phyloP scores from a whole-genome alignment of 2,797 vertebrate genomes.

The Sebastes diaconus region DNA sequence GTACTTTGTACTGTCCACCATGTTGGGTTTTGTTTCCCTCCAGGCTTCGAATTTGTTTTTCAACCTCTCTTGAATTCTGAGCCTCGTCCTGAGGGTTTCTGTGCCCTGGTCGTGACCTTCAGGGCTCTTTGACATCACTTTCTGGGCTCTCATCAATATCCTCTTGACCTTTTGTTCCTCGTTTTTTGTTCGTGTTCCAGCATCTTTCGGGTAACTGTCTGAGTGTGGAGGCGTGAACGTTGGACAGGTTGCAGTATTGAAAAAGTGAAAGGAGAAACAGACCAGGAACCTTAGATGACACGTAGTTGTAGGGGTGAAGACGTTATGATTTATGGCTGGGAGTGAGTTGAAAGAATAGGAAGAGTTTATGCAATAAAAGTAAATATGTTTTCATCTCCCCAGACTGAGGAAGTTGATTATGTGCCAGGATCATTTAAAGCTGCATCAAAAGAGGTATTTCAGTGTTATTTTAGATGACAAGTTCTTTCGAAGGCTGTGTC shows the following conservation, averaged over 20 bases:
- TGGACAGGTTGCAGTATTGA: not conserved
- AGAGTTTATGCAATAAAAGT: not conserved
- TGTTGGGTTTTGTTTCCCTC: constrained; percentile 19
- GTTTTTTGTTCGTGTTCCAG: not conserved
- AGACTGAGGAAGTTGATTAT: not conserved
- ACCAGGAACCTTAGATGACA: not conserved
- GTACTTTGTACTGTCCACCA: not conserved
- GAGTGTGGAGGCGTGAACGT: constrained; percentile 9
- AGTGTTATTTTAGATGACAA: not conserved
- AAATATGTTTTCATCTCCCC: not conserved
- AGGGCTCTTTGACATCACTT: constrained; percentile 28
- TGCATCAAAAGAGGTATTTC: not conserved
- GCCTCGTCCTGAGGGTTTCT: constrained; percentile 34
- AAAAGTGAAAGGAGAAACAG: constrained; percentile 1
- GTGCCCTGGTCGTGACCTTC: constrained; percentile 37
- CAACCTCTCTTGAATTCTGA: constrained; percentile 11
- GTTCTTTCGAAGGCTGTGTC: not conserved
- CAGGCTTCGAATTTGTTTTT: constrained; percentile 40
- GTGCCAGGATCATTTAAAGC: not conserved
- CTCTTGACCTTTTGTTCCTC: constrained; percentile 36
- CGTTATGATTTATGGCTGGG: not conserved
- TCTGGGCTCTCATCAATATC: constrained; percentile 29
- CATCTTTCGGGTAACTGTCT: constrained; percentile 9
- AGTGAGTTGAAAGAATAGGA: not conserved
- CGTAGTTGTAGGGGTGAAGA: not conserved